A percentile compares a stretch with the other conserved stretches of the same genome.
phyloP scores from a whole-genome alignment of 2,797 vertebrate species.

The Ambastaia sidthimunki region DNA sequence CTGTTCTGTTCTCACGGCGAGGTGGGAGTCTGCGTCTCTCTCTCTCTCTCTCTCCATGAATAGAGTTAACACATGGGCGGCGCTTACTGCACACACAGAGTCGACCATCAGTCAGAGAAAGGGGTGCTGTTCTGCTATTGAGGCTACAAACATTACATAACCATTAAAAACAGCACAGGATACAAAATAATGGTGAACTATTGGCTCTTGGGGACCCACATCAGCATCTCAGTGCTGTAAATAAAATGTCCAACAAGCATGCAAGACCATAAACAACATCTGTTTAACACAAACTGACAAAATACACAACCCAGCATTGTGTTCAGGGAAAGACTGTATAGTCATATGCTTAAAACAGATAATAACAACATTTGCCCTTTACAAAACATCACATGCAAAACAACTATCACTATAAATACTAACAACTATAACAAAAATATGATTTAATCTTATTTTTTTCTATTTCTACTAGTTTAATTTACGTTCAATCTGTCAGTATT shows the following conservation, averaged over 20 bases:
- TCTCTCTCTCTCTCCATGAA: slow-evolving; percentile 31
- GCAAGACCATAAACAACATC: slow-evolving; percentile 7
- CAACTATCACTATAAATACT: not conserved
- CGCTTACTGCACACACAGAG: slow-evolving; percentile 26
- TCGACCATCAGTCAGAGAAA: slow-evolving; percentile 35
- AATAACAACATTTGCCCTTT: not conserved
- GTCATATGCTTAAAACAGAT: not conserved
- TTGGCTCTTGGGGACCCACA: slow-evolving; percentile 15
- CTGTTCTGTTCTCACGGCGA: slow-evolving; percentile 65
- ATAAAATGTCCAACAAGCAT: slow-evolving; percentile 33
- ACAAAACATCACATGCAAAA: not conserved
- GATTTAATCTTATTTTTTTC: not conserved
- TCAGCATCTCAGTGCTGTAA: not conserved
- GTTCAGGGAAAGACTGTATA: not conserved
- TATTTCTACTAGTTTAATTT: no score
- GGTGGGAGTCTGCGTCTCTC: slow-evolving; percentile 66
- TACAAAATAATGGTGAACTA: not conserved
- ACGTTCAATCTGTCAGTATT: no score
- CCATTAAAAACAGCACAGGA: not conserved
- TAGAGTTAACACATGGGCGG: slow-evolving; percentile 40
- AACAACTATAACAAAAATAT: no score
- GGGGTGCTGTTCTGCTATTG: slow-evolving; percentile 34
- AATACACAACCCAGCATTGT: not conserved
- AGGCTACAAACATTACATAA: slow-evolving; percentile 36
- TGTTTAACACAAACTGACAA: slow-evolving; percentile 4